Base-by-base conservation (phyloP, 2,888 invertebrate genomes). In the Cheilosia impressa region DNA sequence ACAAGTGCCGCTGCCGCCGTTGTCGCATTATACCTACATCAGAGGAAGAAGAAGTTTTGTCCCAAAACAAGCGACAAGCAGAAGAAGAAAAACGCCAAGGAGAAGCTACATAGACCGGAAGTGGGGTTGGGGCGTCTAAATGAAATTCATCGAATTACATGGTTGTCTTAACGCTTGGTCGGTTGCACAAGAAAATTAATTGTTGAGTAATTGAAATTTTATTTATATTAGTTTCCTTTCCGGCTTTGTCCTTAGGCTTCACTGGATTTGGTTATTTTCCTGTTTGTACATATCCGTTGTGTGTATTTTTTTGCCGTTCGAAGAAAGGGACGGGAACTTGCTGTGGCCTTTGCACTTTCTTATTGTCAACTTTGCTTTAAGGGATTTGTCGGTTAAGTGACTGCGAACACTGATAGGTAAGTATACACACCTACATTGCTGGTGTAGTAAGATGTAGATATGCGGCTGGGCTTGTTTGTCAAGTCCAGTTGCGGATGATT, bases 121-220 rank as follows among this genome's bases (percentile, higher is more conserved):
- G 41, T 57, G 71, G 68, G 58, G 31, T 38, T 47, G 41, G 31
- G 66, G 55, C 52, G 62, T 52, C 52, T 41, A 72, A 79, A 38
- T 76, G 52, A 65, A 79, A 80, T 77, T 87, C 87, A 87, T 87
- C 85, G 87, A 87, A 87, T 87, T 87, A 87, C 87, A 85, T 77
- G 87, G 87, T 82, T 87, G 87, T 89, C 89, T 90, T 91, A 90
- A 91, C 90, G 91, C 91, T 90, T 90, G 90, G 90, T 69, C 90
- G 91, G 89, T 88, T 90, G 90, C 89, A 89, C 90, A 90, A 90
- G 90, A 92, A 90, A 92, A 92, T 92, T 92, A 92, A 92, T 92
- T 92, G 92, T 91, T 92, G 91, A 92, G 90, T 92, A 92, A 92
- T 92, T 92, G 92, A 91, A 92, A 91, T 92, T 91, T 91, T 91